Evolutionary conservation across 2,888 invertebrate genomes (phyloP).

Genomic region (Dryocosmus kuriphilus): DNA sequence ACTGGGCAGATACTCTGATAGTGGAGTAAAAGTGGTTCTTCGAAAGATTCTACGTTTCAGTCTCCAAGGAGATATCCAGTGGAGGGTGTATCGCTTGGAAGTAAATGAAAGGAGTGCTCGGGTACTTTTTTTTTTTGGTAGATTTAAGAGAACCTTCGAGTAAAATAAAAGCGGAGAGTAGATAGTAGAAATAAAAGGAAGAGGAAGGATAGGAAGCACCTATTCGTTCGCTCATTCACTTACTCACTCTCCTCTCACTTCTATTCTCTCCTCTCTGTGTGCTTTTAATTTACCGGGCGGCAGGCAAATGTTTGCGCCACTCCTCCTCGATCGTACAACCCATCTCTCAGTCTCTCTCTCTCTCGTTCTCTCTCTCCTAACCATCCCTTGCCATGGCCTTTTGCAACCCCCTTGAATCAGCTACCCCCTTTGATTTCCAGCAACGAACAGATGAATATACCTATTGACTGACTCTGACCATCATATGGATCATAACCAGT

Average conservation of each 20-base stretch:
- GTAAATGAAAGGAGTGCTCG: constrained; percentile 36
- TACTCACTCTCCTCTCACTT: constrained; percentile 64
- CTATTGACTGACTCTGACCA: constrained; percentile 51
- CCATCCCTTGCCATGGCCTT: constrained; percentile 54
- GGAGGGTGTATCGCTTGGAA: constrained; percentile 25
- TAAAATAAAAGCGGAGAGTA: neutral
- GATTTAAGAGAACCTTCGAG: constrained; percentile 36
- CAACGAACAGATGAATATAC: constrained; percentile 48
- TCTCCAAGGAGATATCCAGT: constrained; percentile 28
- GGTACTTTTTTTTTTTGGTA: constrained; percentile 29
- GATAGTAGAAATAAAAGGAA: constrained; percentile 19
- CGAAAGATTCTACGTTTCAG: constrained; percentile 19
- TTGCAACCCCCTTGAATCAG: constrained; percentile 51
- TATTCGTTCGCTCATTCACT: constrained; percentile 50
- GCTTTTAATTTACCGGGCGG: constrained; percentile 78
- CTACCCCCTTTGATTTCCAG: constrained; percentile 49
- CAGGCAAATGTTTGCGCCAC: constrained; percentile 78
- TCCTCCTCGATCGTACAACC: constrained; percentile 74
- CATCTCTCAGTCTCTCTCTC: constrained; percentile 60
- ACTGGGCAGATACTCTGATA: constrained; percentile 9
- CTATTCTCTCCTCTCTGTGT: constrained; percentile 73
- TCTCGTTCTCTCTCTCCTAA: constrained; percentile 48
- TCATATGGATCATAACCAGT: constrained; percentile 43
- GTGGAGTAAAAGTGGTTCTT: constrained; percentile 32
- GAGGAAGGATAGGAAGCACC: constrained; percentile 26